Percentiles rank a stretch among this genome's conserved stretches.
phyloP scores from a whole-genome alignment of 2,888 invertebrate genomes.

The Diarsia dahlii region DNA sequence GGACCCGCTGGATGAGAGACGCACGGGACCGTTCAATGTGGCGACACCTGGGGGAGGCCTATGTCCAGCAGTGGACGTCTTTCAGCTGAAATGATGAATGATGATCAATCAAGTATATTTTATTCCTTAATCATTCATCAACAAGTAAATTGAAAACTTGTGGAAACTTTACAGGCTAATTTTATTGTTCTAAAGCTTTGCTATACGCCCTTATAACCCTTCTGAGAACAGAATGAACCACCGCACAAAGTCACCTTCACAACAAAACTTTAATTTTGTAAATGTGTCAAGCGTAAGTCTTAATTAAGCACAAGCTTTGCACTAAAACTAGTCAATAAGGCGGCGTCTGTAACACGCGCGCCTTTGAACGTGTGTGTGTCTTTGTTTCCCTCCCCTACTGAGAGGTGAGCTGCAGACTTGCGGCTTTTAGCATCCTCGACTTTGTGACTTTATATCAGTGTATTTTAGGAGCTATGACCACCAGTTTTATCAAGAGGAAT shows the following conservation, averaged over 20 bases:
- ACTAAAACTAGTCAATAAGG: constrained; percentile 55
- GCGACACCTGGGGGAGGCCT: too few species aligned
- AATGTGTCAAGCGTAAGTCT: constrained; percentile 42
- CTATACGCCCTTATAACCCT: background rate
- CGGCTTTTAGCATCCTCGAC: background rate
- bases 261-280: constrained; percentile 37
- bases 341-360: constrained; percentile 30
- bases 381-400: constrained; percentile 46
- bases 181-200: background rate
- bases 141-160: too few species aligned
- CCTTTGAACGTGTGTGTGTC: constrained; percentile 58
- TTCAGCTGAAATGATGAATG: too few species aligned
- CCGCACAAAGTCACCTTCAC: constrained; percentile 12
- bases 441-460: background rate
- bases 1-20: too few species aligned
- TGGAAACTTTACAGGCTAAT: too few species aligned
- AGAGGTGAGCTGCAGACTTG: constrained; percentile 8
- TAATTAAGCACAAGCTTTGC: constrained; percentile 52
- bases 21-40: too few species aligned
- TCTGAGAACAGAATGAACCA: background rate
- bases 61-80: too few species aligned
- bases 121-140: too few species aligned
- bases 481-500: too few species aligned
- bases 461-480: too few species aligned
- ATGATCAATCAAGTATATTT: background rate